Percentiles rank a stretch among this genome's conserved stretches.
Conservation (phyloP, 2,113 vertebrate species). For the Mohoua ochrocephala region DNA sequence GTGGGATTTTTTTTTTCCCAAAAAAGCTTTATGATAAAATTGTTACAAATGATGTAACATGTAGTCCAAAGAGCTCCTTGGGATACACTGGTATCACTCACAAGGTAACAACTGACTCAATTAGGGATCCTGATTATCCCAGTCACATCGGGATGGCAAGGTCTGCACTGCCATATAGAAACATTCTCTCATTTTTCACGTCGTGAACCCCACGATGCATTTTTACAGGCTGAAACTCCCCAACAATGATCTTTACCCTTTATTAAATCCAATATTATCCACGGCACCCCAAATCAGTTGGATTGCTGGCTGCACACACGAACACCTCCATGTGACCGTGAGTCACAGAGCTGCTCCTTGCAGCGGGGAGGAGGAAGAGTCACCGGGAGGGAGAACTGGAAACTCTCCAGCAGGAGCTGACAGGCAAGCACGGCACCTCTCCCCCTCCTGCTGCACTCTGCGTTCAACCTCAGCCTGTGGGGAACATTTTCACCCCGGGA, state of each 20-base stretch:
- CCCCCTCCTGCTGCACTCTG: background rate
- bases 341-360: background rate
- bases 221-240: background rate
- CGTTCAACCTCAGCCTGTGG: background rate
- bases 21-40: background rate
- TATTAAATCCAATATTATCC: accelerated
- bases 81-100: background rate
- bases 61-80: background rate
- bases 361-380: background rate
- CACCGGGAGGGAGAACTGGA: background rate
- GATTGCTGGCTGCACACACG: background rate
- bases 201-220: background rate
- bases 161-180: background rate
- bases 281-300: accelerated
- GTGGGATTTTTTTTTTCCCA: accelerated
- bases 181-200: background rate
- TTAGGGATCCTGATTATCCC: background rate
- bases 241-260: background rate
- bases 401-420: background rate
- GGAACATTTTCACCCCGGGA: background rate
- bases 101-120: background rate
- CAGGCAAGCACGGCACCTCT: background rate
- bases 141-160: background rate
- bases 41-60: background rate
- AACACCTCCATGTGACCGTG: background rate